phyloP scores from a whole-genome alignment of 2,888 invertebrate species.

The Polymixis flavicincta region DNA sequence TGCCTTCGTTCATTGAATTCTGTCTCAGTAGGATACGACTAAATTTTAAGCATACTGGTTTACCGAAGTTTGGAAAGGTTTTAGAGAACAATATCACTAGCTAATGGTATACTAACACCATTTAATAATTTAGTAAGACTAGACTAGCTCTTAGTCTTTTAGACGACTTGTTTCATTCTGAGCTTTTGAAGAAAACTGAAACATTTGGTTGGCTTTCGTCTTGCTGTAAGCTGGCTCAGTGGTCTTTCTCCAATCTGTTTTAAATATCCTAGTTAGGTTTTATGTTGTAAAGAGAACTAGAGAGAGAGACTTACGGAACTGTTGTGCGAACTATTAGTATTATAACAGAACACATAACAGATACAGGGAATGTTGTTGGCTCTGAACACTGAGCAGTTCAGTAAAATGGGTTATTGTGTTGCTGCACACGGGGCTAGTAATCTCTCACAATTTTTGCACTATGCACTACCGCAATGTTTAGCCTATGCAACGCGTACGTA shows the following conservation, averaged over 20 bases:
- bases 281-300: neutral
- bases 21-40: neutral
- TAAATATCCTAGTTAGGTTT: neutral
- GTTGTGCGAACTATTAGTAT: neutral
- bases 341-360: slow-evolving; percentile 14
- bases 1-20: neutral
- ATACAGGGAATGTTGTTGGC: slow-evolving; percentile 24
- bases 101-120: too few relatives aligned
- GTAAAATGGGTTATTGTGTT: slow-evolving; percentile 50
- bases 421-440: slow-evolving; percentile 43
- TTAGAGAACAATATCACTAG: neutral
- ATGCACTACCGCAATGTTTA: slow-evolving; percentile 54
- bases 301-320: neutral
- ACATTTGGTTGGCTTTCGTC: too few relatives aligned
- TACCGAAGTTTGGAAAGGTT: neutral
- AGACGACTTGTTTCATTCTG: too few relatives aligned
- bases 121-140: too few relatives aligned
- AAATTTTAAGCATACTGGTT: neutral
- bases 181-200: neutral
- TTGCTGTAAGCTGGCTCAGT: neutral
- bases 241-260: neutral
- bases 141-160: too few relatives aligned
- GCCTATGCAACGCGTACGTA: neutral
- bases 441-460: slow-evolving; percentile 32
- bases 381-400: slow-evolving; percentile 15